Conservation (phyloP, 2,888 invertebrate species). For the Microctonus aethiopoides region DNA sequence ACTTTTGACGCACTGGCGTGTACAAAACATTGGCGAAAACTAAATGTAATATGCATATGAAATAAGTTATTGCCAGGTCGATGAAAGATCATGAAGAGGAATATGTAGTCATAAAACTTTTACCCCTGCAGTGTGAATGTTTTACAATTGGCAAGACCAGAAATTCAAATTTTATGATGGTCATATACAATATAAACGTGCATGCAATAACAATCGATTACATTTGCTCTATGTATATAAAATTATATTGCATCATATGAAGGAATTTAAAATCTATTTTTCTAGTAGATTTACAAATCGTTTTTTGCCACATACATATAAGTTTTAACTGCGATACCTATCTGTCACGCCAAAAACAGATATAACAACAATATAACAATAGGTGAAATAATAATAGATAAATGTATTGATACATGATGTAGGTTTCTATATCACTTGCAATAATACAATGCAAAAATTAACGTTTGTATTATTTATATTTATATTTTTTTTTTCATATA, state of each 20-base stretch:
- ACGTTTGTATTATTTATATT: neutral
- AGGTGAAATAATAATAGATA: neutral
- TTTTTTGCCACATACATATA: constrained; percentile 18
- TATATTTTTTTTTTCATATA: neutral
- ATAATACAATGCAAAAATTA: neutral
- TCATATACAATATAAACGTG: constrained; percentile 13
- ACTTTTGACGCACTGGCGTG: constrained; percentile 8
- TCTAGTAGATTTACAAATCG: constrained; percentile 24
- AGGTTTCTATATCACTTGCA: neutral
- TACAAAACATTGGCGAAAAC: neutral
- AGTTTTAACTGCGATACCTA: constrained; percentile 27
- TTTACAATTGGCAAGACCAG: neutral
- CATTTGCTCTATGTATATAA: constrained; percentile 7
- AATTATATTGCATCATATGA: neutral
- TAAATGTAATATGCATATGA: neutral
- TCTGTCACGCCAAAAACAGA: constrained; percentile 41
- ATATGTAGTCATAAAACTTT: neutral
- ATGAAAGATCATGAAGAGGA: neutral
- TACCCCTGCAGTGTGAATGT: constrained; percentile 6
- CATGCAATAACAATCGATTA: constrained; percentile 35
- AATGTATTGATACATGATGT: neutral
- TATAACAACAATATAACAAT: constrained; percentile 36
- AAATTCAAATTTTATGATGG: constrained; percentile 20
- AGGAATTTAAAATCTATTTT: constrained; percentile 21
- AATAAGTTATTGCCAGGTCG: neutral